Evolutionary conservation across 2,797 vertebrate genomes (phyloP), one percentile per base, ranked within the genome.

Genomic region (Sebastes nivosus): DNA sequence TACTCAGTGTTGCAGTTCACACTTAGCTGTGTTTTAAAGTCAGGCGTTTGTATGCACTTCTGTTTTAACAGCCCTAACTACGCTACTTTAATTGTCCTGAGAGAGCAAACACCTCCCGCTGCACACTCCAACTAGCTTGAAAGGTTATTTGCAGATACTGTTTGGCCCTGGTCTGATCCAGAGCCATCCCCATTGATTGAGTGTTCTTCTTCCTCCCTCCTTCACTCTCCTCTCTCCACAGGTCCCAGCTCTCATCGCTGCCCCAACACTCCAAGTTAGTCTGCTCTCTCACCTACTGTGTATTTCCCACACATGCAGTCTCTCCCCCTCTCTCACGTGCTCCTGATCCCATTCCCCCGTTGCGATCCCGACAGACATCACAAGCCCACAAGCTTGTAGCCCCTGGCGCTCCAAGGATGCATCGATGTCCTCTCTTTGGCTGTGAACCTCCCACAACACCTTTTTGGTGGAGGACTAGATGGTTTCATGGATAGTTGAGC

Each of bases 251-350:
- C 93, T 89, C 93, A 94, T 85, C 93, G 92, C 91, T 94, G 94
- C 89, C 94, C 93, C 94, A 94, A 95, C 94, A 95, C 94, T 93
- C 93, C 93, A 95, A 95, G 94, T 95, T 95, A 95, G 94, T 95
- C 91, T 89, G 79, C 82, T 93, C 84, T 92, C 86, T 94, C 89
- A 72, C 92, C 88, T 88, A 85, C 80, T 94, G 90, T 93, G 91
- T 92, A 90, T 89, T 82, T 79, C 87, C 91, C 90, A 91, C 90
- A 92, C 77, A 89, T 90, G 87, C 83, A 88, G 79, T 91, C 84
- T 81, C 81, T 79, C 70, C 73, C 50, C 79, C 85, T 72, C 84
- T 71, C 54, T 85, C 86, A 75, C 86, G 77, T 75, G 11, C 74
- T 80, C 82, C 83, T 68, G 70, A 84, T 90, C 80, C 81, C 93